These are phyloP conservation scores for Paramisgurnus dabryanus DNA, from an alignment of 2,113 vertebrate species.

Conservation along the genomic window DNA sequence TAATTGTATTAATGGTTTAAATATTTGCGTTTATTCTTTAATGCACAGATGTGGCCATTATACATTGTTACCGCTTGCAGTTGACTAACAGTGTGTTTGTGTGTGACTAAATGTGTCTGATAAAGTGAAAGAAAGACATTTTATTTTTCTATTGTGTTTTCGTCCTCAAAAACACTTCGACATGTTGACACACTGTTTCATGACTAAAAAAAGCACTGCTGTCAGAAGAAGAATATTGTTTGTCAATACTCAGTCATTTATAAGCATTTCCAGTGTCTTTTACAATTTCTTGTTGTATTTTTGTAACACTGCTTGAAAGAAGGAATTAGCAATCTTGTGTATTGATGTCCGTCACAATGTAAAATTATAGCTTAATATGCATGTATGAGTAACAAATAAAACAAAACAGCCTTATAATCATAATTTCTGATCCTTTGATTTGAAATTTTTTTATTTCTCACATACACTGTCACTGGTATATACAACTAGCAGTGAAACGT, in stretches of 20 bases:
- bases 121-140: background rate
- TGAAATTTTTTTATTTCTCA: background rate
- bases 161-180: conserved; percentile 2
- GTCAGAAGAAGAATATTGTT: background rate
- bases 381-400: conserved; percentile 54
- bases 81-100: conserved; percentile 31
- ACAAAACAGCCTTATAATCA: background rate
- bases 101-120: conserved; percentile 17
- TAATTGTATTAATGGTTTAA: conserved; percentile 27
- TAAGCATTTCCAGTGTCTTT: conserved; percentile 46
- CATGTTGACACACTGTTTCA: conserved; percentile 16
- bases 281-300: conserved; percentile 57
- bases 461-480: too few relatives aligned
- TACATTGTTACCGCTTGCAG: conserved; percentile 1
- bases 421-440: background rate
- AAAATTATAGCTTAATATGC: conserved; percentile 36
- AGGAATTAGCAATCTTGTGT: conserved; percentile 39
- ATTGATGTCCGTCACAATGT: conserved; percentile 18
- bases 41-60: conserved; percentile 3
- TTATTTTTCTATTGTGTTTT: conserved; percentile 19
- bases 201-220: background rate
- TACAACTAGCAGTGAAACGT: too few relatives aligned
- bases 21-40: conserved; percentile 1
- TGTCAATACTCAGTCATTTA: conserved; percentile 34
- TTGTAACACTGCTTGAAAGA: conserved; percentile 56